Base-by-base conservation (phyloP, 2,888 invertebrate genomes). In the Anthrax anthrax region DNA sequence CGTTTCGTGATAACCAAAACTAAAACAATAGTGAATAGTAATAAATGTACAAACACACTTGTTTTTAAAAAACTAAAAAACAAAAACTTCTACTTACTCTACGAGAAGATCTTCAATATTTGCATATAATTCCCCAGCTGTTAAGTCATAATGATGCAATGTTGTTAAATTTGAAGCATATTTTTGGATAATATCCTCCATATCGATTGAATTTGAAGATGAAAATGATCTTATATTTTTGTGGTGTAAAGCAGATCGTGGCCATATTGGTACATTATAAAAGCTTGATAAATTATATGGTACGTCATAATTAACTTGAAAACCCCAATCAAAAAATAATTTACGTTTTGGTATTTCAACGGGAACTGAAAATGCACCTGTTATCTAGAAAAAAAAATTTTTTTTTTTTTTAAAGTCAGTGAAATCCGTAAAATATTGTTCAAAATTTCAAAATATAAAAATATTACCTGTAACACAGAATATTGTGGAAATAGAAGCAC, bases 1-100 rank as follows among this genome's bases (percentile, higher is more conserved):
- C n/a, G 73, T 75, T 2, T 81, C 83, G 52, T 78, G 73, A 52
- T 73, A 71, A 3, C 81, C 81, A 47, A 74, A 73, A 18, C 83
- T 81, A 63, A 17, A 67, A 69, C 40, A 42, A 48, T 37, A 39
- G 18, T 42, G 46, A 41, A 44, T 23, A 17, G 23, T 39, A n/a
- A 18, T 29, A n/a, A n/a, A n/a, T n/a, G n/a, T n/a, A n/a, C n/a
- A n/a, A n/a, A n/a, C n/a, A n/a, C n/a, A n/a, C n/a, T n/a, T n/a
- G n/a, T n/a, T n/a, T n/a, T n/a, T n/a, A 23, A 23, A 23, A 23
- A 23, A 23, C 4, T 23, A 23, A 23, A 23, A 23, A 23, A 4
- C 23, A 8, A 23, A 23, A 23, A 23, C 23, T 6, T 23, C 8
- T 23, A 6, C 5, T 38, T 23, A 48, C 46, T 46, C 47, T 19